Percentiles rank a stretch among this genome's conserved stretches.
Conservation (phyloP, 2,888 invertebrate genomes). For the Agrotis puta region DNA sequence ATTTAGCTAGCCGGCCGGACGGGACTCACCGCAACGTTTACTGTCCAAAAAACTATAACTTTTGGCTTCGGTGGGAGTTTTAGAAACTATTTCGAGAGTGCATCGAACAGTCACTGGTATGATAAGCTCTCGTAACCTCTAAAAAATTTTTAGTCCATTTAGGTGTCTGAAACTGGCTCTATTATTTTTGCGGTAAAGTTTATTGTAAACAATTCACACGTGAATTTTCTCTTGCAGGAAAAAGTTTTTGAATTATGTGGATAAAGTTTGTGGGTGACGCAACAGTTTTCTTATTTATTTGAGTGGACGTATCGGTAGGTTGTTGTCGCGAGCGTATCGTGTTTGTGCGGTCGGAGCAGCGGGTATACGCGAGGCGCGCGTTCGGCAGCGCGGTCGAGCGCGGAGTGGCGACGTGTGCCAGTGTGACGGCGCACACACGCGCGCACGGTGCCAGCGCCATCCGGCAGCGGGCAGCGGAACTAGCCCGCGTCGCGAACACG, state of each 20-base stretch:
- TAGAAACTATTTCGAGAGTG: conserved; percentile 62
- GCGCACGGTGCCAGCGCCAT: conserved; percentile 79
- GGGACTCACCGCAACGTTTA: conserved; percentile 79
- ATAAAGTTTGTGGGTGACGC: conserved; percentile 71
- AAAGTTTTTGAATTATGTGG: conserved; percentile 60
- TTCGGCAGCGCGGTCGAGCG: conserved; percentile 88
- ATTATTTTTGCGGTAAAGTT: conserved; percentile 59
- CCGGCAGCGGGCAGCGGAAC: conserved; percentile 86
- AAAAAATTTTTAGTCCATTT: conserved; percentile 66
- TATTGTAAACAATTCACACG: conserved; percentile 66
- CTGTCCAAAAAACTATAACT: conserved; percentile 71
- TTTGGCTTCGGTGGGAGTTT: conserved; percentile 60
- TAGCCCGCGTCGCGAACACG: conserved; percentile 60
- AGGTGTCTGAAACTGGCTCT: conserved; percentile 63
- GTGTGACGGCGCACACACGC: conserved; percentile 86
- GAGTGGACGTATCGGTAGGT: conserved; percentile 73
- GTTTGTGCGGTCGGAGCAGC: conserved; percentile 74
- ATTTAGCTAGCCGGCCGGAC: conserved; percentile 88
- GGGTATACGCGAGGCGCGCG: conserved; percentile 84
- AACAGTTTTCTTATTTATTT: conserved; percentile 80
- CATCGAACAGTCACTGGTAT: conserved; percentile 83
- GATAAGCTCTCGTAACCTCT: conserved; percentile 75
- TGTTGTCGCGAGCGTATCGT: conserved; percentile 85
- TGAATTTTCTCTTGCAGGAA: conserved; percentile 62
- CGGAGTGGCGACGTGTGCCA: conserved; percentile 87